Evolutionary conservation across 2,797 vertebrate species (phyloP), one percentile per base, ranked within the genome.

Genomic region (Smutsia temminckii): DNA sequence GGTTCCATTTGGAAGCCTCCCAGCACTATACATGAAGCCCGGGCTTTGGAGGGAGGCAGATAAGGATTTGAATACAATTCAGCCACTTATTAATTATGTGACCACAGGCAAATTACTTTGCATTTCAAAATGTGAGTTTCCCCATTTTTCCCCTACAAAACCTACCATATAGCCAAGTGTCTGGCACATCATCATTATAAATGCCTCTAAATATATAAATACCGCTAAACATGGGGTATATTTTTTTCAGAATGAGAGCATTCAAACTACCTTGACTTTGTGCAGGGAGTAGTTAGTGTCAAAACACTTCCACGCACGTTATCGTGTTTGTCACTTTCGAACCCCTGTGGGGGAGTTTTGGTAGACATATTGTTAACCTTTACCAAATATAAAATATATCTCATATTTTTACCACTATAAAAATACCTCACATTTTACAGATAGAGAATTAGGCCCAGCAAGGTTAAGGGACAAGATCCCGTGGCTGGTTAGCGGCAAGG

Each of bases 1-100:
- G 18, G 27, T 59, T 81, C 63, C 71, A 55, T 83, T 80, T 91
- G 85, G 89, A 95, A 66, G 32, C 59, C 5, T 0, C 83, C 88
- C 75, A 96, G 80, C 23, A 11, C 72, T 9, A 0, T n/a, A 21
- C 12, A 32, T 74, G 61, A 51, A 66, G 57, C 55, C n/a, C 61
- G 40, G 80, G 71, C 90, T 75, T 87, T 74, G 53, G 90, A 79
- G 23, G 53, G 66, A 86, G 12, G 49, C 49, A n/a, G 34, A 85
- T 66, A 68, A 86, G 21, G 42, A 77, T 71, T 77, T 71, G 49
- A 85, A 59, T 91, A 79, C 64, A 95, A 0, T 51, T 83, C 53
- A 72, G 86, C 27, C 32, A 20, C 63, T 93, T 89, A 83, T 96
- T 91, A 92, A 93, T 92, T 93, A 59, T 68, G 71, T 85, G 64